A percentile compares a stretch with the other conserved stretches of the same genome.
phyloP scores from a whole-genome alignment of 2,797 vertebrate species.

The Poliocrania exsul region DNA sequence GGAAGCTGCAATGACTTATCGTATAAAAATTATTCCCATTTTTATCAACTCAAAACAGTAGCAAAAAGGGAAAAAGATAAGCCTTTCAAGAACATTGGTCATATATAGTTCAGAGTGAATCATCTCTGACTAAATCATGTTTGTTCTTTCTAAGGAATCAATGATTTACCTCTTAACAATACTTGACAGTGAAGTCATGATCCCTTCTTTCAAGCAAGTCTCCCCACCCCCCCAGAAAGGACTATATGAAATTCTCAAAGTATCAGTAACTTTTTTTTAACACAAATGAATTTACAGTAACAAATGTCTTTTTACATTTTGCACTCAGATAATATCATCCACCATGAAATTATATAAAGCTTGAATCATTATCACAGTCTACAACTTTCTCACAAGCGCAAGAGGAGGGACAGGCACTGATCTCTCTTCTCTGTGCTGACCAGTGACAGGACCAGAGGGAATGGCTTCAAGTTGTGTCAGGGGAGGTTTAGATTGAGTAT shows the following conservation, averaged over 20 bases:
- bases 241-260: background rate
- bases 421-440: background rate
- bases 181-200: background rate
- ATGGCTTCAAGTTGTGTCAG: background rate
- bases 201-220: background rate
- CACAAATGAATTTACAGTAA: background rate
- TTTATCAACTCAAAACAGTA: constrained; percentile 52
- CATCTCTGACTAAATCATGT: constrained; percentile 28
- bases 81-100: constrained; percentile 8
- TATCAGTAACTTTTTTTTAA: background rate
- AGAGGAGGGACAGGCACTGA: background rate
- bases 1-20: constrained; percentile 42
- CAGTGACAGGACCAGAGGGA: background rate
- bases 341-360: background rate
- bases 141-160: constrained; percentile 56
- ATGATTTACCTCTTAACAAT: background rate
- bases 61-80: background rate
- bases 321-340: background rate
- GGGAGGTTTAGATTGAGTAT: background rate
- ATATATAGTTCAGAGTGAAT: constrained; percentile 20
- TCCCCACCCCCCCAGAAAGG: background rate
- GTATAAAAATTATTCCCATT: constrained; percentile 37
- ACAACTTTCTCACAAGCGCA: background rate
- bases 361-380: background rate
- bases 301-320: background rate